Evolutionary conservation across 2,113 vertebrate genomes (phyloP).

Genomic region (Silurus asotus): DNA sequence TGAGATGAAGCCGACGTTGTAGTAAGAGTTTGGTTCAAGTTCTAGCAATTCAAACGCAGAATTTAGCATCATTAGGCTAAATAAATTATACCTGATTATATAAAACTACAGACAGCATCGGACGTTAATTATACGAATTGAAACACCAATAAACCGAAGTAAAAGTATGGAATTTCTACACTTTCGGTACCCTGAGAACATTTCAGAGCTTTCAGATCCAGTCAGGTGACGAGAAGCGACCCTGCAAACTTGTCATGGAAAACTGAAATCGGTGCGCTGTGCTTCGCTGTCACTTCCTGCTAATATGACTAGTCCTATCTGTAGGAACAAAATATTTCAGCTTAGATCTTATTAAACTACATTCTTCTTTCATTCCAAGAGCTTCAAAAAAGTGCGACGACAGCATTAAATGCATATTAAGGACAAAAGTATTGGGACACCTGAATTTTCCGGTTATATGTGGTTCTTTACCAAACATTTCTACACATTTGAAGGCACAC

Average conservation of each 20-base stretch:
- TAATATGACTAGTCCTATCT: neutral
- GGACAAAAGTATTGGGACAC: too few species aligned
- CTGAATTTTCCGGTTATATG: too few species aligned
- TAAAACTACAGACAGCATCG: neutral
- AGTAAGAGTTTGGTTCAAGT: too few species aligned
- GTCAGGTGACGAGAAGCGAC: neutral
- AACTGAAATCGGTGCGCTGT: neutral
- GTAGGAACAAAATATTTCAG: neutral
- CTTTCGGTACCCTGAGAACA: neutral
- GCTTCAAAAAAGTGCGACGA: neutral
- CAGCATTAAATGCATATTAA: neutral
- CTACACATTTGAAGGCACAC: too few species aligned
- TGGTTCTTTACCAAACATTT: too few species aligned
- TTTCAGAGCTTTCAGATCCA: neutral
- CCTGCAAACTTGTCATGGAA: neutral
- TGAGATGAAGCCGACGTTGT: too few species aligned
- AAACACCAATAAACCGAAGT: neutral
- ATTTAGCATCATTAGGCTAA: too few species aligned
- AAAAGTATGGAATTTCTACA: neutral
- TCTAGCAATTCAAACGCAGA: too few species aligned
- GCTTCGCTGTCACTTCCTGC: slow-evolving; percentile 11
- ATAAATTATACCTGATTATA: too few species aligned
- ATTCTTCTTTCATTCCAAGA: neutral
- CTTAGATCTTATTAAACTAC: neutral
- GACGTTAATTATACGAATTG: neutral